Base-by-base conservation (phyloP, 2,888 invertebrate species). In the Acleris sparsana region DNA sequence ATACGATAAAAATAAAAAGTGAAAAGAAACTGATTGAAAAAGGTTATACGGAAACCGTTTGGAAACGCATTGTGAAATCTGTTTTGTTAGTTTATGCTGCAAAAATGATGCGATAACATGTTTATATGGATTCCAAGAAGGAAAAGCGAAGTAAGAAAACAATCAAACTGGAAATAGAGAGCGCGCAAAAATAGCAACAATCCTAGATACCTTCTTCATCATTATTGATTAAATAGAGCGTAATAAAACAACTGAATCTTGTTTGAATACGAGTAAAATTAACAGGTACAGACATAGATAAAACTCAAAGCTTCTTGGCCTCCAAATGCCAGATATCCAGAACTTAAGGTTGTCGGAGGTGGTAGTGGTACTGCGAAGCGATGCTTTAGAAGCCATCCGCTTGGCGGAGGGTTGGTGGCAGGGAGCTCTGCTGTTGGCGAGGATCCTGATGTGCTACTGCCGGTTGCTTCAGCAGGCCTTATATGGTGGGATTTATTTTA, bases 331-430 rank as follows among this genome's bases (percentile, higher is more conserved):
- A 44, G 60, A 60, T 16, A 55, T 56, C 13, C 44, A 66, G 18
- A 66, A 56, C 39, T 17, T 57, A 29, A 66, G 39, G 17, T 80
- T 86, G 81, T 82, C 84, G 52, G 83, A 79, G 69, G 80, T 84
- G 70, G 80, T 79, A 39, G 71, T 87, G 55, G 78, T 89, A 68
- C 68, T 87, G 66, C 77, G 77, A 74, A 88, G 92, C 83, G 93
- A 93, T 75, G 87, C 89, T 44, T 80, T 89, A 58, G 89, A 92
- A 51, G 80, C 93, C 49, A 80, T 93, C 39, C 83, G 88, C 5
- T 77, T 93, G 39, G 79, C 94, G 70, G 94, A 94, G 71, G 89
- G 91, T 44, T 93, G 93, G 84, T 93, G 93, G 80, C 89, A 92
- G 71, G 90, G 91, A 1, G 78, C 93, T 57, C 84, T 94, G 70